phyloP scores from a whole-genome alignment of 1,140 invertebrate genomes.

The Drosophila hydei region DNA sequence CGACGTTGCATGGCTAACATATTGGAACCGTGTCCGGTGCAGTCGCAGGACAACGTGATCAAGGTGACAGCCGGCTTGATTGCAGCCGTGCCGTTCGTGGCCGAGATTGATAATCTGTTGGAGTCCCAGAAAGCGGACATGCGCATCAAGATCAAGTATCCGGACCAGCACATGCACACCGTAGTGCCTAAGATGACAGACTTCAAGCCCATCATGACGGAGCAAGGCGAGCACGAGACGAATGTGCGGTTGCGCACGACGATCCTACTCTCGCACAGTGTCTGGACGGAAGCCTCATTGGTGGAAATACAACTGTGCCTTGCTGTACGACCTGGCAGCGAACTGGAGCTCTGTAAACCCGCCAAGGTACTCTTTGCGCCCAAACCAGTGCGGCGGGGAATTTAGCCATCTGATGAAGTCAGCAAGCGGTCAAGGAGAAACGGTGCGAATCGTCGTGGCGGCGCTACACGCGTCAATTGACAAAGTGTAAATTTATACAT shows the following conservation, averaged over 20 bases:
- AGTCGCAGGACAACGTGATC: constrained; percentile 90
- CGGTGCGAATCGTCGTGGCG: background rate
- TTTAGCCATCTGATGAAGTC: constrained; percentile 84
- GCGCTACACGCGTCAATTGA: constrained; percentile 6
- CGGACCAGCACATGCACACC: constrained; percentile 94
- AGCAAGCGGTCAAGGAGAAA: background rate
- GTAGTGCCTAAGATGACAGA: constrained; percentile 90
- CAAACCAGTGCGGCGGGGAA: constrained; percentile 93
- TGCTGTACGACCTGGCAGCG: constrained; percentile 87
- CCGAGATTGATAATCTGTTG: constrained; percentile 92
- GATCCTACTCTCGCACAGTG: constrained; percentile 93
- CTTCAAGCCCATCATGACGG: constrained; percentile 85
- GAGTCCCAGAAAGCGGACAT: constrained; percentile 87
- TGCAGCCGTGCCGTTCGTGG: constrained; percentile 93
- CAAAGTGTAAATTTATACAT: constrained; percentile 16
- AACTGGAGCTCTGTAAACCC: constrained; percentile 94
- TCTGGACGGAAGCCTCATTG: constrained; percentile 94
- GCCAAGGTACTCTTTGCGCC: constrained; percentile 95
- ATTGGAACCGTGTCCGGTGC: constrained; percentile 92
- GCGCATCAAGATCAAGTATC: constrained; percentile 94
- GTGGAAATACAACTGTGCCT: constrained; percentile 94
- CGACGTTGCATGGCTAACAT: constrained; percentile 92
- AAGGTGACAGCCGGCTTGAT: constrained; percentile 97
- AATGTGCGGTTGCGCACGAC: constrained; percentile 89
- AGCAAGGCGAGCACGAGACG: constrained; percentile 81